Base-by-base conservation (phyloP, 1,140 invertebrate genomes). In the Drosophila neocordata region DNA sequence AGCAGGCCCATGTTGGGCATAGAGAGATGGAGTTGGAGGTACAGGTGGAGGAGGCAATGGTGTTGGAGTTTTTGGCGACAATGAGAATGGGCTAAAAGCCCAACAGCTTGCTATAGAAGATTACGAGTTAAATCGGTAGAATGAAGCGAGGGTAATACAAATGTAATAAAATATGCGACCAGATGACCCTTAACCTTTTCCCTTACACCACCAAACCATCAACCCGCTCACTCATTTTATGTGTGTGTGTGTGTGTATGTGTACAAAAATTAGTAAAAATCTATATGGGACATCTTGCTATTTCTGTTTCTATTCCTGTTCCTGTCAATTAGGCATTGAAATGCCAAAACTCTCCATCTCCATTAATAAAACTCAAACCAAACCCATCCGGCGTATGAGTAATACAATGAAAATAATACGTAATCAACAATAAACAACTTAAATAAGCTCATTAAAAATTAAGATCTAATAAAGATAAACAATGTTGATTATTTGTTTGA, bases 161-260 rank as follows among this genome's bases (percentile, higher is more conserved):
- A 70, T 70, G 73, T 77, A 84, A 84, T 84, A 87, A 84, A 84
- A 85, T 84, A 84, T 85, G 77, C 82, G 72, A 37, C 69, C 64
- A 69, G 80, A 63, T 84, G 76, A 83, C 72, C 80, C 44, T 48
- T 13, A 18, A 22, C 8, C 48, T 15, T 2, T 9, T 8, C 44
- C 12, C 20, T 0, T 15, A 20, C 15, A 6, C 6, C 2, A 31
- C 6, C 38, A 27, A n/a, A n/a, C n/a, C 12, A 6, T 12, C 51
- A 44, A 35, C 6, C 58, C 53, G 67, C 8, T 31, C n/a, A 13
- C 31, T 31, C 27, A 34, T 11, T n/a, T n/a, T 18, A 27, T 34
- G 55, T 24, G 34, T 64, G 22, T 58, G 37, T 35, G 52, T 38
- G 38, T 58, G 18, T 48, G 48, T 20, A 76, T 77, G 31, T 4